phyloP scores from a whole-genome alignment of 2,797 vertebrate genomes.

The Melanotaenia parkinsoni region DNA sequence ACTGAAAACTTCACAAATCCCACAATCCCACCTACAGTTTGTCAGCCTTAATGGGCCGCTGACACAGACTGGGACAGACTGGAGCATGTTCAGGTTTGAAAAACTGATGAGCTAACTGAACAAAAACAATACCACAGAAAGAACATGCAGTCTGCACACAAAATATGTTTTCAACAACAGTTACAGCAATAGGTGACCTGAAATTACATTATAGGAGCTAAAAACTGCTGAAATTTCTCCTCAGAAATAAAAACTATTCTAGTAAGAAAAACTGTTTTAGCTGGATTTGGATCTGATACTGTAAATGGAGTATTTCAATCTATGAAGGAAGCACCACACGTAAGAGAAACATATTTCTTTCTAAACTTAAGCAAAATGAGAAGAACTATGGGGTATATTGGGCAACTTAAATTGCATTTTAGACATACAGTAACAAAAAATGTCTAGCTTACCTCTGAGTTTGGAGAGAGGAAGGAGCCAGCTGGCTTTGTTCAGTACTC shows the following conservation, averaged over 20 bases:
- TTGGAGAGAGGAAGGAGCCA: neutral
- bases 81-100: constrained; percentile 14
- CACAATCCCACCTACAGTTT: constrained; percentile 20
- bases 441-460: neutral
- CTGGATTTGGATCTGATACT: neutral
- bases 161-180: constrained; percentile 6
- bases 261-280: neutral
- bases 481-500: neutral
- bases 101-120: neutral
- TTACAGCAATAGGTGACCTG: neutral
- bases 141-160: neutral
- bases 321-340: neutral
- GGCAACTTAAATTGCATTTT: neutral
- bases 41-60: neutral
- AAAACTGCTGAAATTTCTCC: neutral
- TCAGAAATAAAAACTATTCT: neutral
- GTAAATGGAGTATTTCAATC: neutral
- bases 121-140: neutral
- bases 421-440: too few relatives aligned
- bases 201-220: neutral
- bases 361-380: neutral
- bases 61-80: neutral
- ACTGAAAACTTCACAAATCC: constrained; percentile 34
- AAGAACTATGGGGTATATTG: neutral
- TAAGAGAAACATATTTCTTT: neutral